Evolutionary conservation across 2,113 vertebrate genomes (phyloP).

Genomic region (Misgurnus mizolepis): DNA sequence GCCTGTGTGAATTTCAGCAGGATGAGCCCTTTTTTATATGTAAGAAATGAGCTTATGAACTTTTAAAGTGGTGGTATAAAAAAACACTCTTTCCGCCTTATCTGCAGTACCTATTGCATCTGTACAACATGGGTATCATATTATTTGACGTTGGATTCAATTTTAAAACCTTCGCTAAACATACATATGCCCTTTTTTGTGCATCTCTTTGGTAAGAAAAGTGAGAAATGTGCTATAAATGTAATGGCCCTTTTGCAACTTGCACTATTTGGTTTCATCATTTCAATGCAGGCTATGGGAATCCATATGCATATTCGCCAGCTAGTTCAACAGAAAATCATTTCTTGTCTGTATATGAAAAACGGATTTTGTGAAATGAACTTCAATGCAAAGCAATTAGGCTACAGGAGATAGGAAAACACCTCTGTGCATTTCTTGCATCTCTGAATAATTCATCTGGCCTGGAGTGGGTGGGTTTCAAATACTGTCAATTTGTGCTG

Average conservation of each 20-base stretch:
- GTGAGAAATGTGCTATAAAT: slow-evolving; percentile 10
- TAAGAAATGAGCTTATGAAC: not conserved
- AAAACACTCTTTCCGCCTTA: too few relatives aligned
- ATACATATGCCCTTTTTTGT: slow-evolving; percentile 16
- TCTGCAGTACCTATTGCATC: too few relatives aligned
- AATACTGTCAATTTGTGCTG: slow-evolving; percentile 55
- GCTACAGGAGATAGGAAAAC: slow-evolving; percentile 14
- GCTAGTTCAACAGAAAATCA: not conserved
- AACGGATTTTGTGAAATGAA: slow-evolving; percentile 12
- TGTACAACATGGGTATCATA: too few relatives aligned
- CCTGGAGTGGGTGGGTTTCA: slow-evolving; percentile 57
- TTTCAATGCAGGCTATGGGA: not conserved
- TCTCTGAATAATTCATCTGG: slow-evolving; percentile 68
- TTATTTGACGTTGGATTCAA: too few relatives aligned
- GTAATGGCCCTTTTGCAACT: not conserved
- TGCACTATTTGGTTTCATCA: not conserved
- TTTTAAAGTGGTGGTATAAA: not conserved
- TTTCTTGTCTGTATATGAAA: slow-evolving; percentile 4
- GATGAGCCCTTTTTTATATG: too few relatives aligned
- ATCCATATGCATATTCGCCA: not conserved
- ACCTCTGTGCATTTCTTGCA: slow-evolving; percentile 20
- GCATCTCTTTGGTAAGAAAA: not conserved
- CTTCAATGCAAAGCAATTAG: slow-evolving; percentile 29
- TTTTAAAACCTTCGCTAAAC: not conserved
- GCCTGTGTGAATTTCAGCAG: not conserved